These are phyloP conservation scores for Morinoia aosen DNA, from an alignment of 2,888 invertebrate genomes.

Conservation along the genomic window DNA sequence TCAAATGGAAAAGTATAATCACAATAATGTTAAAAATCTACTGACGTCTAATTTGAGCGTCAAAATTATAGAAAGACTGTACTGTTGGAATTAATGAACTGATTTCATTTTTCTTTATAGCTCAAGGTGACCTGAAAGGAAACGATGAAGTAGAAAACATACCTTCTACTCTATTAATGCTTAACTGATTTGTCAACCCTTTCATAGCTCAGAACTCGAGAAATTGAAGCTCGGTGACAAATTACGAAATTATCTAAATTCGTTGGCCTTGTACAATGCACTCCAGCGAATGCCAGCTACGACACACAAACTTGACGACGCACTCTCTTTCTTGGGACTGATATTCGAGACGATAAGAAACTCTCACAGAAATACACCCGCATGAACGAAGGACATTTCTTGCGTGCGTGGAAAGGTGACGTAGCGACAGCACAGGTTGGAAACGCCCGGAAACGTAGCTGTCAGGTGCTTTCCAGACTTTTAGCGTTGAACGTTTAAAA, in stretches of 20 bases:
- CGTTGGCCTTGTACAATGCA: neutral
- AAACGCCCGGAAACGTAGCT: too few relatives aligned
- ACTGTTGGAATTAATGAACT: neutral
- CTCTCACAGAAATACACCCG: neutral
- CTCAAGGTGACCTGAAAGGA: neutral
- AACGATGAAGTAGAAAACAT: neutral
- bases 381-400: neutral
- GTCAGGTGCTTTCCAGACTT: too few relatives aligned
- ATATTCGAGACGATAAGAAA: neutral
- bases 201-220: neutral
- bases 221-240: neutral
- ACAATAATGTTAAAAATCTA: neutral
- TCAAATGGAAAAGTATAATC: neutral
- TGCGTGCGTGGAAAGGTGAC: neutral
- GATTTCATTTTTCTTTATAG: neutral
- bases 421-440: neutral
- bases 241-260: neutral
- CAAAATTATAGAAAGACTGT: neutral
- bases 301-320: neutral
- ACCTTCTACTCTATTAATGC: neutral
- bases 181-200: neutral
- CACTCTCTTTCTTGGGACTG: neutral
- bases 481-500: too few relatives aligned
- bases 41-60: neutral
- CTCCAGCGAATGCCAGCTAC: neutral